phyloP scores from a whole-genome alignment of 2,888 invertebrate species.

The Thera obeliscata region DNA sequence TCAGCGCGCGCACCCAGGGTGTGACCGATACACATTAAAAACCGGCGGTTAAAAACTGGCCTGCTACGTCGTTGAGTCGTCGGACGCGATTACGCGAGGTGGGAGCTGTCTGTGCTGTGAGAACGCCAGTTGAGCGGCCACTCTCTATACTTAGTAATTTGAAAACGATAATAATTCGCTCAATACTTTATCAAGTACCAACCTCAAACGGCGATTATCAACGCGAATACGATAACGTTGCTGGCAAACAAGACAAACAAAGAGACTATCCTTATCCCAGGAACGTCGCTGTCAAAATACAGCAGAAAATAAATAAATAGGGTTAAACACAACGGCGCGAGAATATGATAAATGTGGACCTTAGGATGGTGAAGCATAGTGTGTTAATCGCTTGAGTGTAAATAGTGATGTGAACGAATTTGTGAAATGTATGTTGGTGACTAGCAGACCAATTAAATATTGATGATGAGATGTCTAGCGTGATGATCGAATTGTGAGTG shows the following conservation, averaged over 20 bases:
- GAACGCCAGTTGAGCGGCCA: constrained; percentile 66
- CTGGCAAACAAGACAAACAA: constrained; percentile 47
- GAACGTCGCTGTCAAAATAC: constrained; percentile 73
- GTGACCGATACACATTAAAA: constrained; percentile 44
- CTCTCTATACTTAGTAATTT: constrained; percentile 55
- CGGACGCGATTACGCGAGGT: constrained; percentile 80
- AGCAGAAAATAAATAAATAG: constrained; percentile 81
- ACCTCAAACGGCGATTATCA: constrained; percentile 41
- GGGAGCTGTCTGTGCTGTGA: constrained; percentile 69
- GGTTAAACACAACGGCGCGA: constrained; percentile 68
- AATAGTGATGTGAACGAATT: constrained; percentile 57
- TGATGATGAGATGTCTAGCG: constrained; percentile 58
- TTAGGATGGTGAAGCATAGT: constrained; percentile 54
- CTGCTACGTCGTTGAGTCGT: constrained; percentile 79
- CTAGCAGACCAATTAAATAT: constrained; percentile 45
- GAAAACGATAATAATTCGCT: constrained; percentile 52
- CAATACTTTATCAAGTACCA: constrained; percentile 52
- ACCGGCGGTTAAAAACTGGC: constrained; percentile 67
- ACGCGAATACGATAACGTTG: constrained; percentile 20
- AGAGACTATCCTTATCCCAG: constrained; percentile 42
- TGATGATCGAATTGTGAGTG: constrained; percentile 50
- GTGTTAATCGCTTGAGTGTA: constrained; percentile 56
- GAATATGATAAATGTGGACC: constrained; percentile 62
- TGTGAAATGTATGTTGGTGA: constrained; percentile 43
- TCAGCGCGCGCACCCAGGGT: constrained; percentile 34